Evolutionary conservation across 2,888 invertebrate genomes (phyloP), one percentile per base, ranked within the genome.

Genomic region (Entomobrya multifasciata): DNA sequence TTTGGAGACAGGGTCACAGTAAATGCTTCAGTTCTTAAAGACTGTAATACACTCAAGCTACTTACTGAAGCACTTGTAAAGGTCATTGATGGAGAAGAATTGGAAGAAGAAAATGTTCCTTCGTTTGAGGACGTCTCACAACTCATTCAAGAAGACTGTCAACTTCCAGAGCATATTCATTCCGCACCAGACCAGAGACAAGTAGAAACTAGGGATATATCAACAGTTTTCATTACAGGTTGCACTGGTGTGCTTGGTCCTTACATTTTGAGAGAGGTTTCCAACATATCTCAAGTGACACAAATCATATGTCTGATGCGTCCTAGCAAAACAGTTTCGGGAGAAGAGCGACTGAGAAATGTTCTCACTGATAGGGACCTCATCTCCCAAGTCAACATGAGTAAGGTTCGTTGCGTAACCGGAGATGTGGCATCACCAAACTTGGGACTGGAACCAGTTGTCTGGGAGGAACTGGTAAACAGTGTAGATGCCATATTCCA

Each of bases 191-290:
- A 17, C 13, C 17, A 5, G 10, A 27, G 15, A 20, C 20, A 5
- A 0, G n/a, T 15, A n/a, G 1, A 17, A n/a, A 3, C 0, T n/a
- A n/a, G n/a, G 20, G 67, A 84, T 20, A 72, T 87, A 1, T 30
- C 52, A 41, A 65, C 6, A 27, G 70, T 88, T 10, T 41, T 89
- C 11, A 11, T 90, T 0, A 90, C 90, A 0, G 90, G 90, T 5
- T 83, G 25, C 2, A 90, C 88, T 10, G 90, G 90, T 20, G 78
- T 67, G 13, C 27, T 90, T 11, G 89, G 86, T 0, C 67, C 83
- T 1, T 81, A 86, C 41, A 17, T 90, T 41, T 27, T 90, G 15
- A n/a, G 62, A 5, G 83, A 86, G 22, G 5, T 90, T 8, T 49
- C 65, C 1, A 65, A 80, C 3, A 5, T 57, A 1, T 27, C 41